Evolutionary conservation across 2,888 invertebrate genomes (phyloP).

Genomic region (Mythimna loreyi): DNA sequence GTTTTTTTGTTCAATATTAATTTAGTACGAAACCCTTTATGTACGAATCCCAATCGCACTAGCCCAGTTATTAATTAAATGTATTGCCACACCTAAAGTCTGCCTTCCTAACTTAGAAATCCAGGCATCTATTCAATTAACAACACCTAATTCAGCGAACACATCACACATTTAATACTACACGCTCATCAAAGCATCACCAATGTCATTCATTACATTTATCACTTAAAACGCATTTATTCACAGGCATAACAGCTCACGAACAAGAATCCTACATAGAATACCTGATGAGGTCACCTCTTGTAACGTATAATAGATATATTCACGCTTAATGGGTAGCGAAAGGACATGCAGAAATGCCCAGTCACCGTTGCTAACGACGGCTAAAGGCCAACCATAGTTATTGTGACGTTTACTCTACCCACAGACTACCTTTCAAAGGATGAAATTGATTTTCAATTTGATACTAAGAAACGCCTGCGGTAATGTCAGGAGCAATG

Average conservation of each 20-base stretch:
- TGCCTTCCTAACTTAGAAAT: no score
- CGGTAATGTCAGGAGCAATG: constrained; percentile 66
- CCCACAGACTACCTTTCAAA: constrained; percentile 61
- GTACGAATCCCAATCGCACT: no score
- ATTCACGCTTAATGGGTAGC: constrained; percentile 47
- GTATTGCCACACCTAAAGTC: not conserved
- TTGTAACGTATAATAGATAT: constrained; percentile 53
- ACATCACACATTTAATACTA: not conserved
- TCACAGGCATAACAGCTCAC: constrained; percentile 6
- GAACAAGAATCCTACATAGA: constrained; percentile 8
- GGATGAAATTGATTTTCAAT: constrained; percentile 72
- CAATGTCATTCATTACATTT: not conserved
- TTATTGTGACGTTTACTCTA: constrained; percentile 59
- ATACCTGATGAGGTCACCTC: constrained; percentile 69
- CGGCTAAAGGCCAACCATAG: constrained; percentile 67
- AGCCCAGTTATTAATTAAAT: not conserved
- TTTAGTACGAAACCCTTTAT: no score
- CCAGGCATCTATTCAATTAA: not conserved
- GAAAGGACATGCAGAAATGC: constrained; percentile 76
- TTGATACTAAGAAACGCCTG: constrained; percentile 66
- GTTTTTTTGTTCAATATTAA: no score
- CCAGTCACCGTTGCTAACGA: constrained; percentile 87
- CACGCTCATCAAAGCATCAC: not conserved
- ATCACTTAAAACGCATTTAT: constrained; percentile 7
- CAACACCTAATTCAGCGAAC: not conserved